phyloP scores from a whole-genome alignment of 35 echinoderm and acorn worm species.

The Holothuria glaberrima region DNA sequence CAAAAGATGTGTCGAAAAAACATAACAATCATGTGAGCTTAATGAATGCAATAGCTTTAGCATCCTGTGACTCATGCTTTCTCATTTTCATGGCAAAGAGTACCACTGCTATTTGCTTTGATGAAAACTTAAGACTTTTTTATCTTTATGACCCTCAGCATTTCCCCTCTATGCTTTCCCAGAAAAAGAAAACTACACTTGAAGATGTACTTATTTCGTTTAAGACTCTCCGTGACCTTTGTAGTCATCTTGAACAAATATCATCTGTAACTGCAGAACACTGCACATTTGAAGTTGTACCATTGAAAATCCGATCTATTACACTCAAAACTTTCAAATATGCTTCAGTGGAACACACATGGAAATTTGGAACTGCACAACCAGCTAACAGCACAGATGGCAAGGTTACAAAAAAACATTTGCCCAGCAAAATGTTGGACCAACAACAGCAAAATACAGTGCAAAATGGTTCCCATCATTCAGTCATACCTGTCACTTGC shows the following conservation, averaged over 20 bases:
- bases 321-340: not conserved
- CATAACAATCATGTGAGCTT: slow-evolving; percentile 1
- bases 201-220: slow-evolving; percentile 4
- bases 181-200: not conserved
- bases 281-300: slow-evolving; percentile 23
- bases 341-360: not conserved
- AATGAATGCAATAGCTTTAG: not conserved
- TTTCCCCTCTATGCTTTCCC: not conserved
- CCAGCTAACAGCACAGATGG: not conserved
- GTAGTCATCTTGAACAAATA: not conserved
- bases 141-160: slow-evolving; percentile 2
- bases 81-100: not conserved
- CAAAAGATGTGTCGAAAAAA: not conserved
- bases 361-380: not conserved
- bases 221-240: not conserved
- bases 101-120: slow-evolving; percentile 3
- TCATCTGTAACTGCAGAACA: not conserved
- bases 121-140: not conserved
- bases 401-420: not conserved
- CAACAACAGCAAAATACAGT: not conserved
- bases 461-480: not conserved
- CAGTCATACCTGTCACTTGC: not conserved
- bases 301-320: not conserved
- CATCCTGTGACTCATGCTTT: not conserved
- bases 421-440: not conserved